Evolutionary conservation across 2,113 vertebrate genomes (phyloP).

Genomic region (Cottus gobio): DNA sequence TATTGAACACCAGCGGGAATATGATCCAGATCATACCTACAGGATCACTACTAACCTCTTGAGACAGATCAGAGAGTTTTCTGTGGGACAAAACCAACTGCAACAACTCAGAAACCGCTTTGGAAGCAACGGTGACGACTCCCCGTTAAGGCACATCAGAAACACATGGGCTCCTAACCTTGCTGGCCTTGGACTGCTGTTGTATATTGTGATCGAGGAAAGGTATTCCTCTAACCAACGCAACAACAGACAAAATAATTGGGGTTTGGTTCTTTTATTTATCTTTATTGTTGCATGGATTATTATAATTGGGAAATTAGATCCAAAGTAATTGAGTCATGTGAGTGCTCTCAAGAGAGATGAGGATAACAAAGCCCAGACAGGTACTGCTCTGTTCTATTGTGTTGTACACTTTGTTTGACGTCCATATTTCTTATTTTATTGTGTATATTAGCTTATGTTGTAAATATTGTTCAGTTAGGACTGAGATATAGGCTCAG

Average conservation of each 20-base stretch:
- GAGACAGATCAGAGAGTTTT: conserved; percentile 44
- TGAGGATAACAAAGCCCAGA: neutral
- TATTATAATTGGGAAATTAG: neutral
- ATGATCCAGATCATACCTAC: conserved; percentile 70
- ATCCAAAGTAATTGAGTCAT: neutral
- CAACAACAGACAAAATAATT: neutral
- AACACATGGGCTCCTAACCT: conserved; percentile 48
- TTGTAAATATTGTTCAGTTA: neutral
- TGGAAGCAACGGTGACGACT: conserved; percentile 6
- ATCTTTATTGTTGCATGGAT: neutral
- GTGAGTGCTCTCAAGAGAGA: neutral
- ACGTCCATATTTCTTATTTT: neutral
- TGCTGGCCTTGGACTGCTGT: conserved; percentile 65
- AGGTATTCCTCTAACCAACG: conserved; percentile 5
- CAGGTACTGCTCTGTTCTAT: neutral
- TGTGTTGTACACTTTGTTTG: neutral
- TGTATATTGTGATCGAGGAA: conserved; percentile 64
- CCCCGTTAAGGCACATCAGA: conserved; percentile 11
- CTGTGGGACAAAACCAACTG: neutral
- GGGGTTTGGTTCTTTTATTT: neutral
- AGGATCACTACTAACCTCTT: conserved; percentile 54
- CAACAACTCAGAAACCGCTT: neutral
- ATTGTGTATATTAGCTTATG: neutral
- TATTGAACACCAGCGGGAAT: conserved; percentile 36
- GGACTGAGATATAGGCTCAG: neutral